These are phyloP conservation scores for Tenthredo notha DNA, from an alignment of 2,888 invertebrate species.

Conservation along the genomic window DNA sequence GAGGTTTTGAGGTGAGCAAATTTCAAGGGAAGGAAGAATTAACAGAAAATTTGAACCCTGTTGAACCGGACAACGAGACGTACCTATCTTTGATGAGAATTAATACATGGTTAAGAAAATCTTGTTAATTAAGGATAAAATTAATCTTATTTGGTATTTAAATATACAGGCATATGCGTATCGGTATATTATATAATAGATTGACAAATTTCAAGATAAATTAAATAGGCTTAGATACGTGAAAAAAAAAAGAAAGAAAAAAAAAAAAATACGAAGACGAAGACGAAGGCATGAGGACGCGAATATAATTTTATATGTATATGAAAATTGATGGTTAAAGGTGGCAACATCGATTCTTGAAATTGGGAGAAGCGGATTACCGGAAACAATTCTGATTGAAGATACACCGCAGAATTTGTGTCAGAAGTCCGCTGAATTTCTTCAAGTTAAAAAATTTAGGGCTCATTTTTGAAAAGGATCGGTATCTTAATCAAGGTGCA, in stretches of 20 bases:
- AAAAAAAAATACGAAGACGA: too few relatives aligned
- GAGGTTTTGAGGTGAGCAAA: constrained; percentile 47
- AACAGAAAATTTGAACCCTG: not conserved
- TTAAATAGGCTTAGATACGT: not conserved
- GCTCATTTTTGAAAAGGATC: not conserved
- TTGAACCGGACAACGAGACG: constrained; percentile 44
- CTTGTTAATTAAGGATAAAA: constrained; percentile 14
- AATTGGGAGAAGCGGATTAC: not conserved
- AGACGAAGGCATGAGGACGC: not conserved
- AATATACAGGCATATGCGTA: not conserved
- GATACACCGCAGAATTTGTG: constrained; percentile 6
- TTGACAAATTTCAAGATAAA: not conserved
- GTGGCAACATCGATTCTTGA: constrained; percentile 5
- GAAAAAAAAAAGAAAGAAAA: too few relatives aligned
- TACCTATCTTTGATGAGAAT: constrained; percentile 44
- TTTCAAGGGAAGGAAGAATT: constrained; percentile 17
- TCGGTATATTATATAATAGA: not conserved
- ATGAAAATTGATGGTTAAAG: constrained; percentile 34
- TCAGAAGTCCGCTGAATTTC: constrained; percentile 35
- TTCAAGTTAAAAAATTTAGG: constrained; percentile 39
- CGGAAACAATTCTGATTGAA: constrained; percentile 28
- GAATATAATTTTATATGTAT: not conserved
- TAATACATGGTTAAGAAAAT: constrained; percentile 48
- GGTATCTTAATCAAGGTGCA: not conserved
- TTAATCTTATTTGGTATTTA: not conserved